A percentile compares a stretch with the other conserved stretches of the same genome.
phyloP scores from a whole-genome alignment of 1,140 invertebrate genomes.

The Macrobrachium rosenbergii region DNA sequence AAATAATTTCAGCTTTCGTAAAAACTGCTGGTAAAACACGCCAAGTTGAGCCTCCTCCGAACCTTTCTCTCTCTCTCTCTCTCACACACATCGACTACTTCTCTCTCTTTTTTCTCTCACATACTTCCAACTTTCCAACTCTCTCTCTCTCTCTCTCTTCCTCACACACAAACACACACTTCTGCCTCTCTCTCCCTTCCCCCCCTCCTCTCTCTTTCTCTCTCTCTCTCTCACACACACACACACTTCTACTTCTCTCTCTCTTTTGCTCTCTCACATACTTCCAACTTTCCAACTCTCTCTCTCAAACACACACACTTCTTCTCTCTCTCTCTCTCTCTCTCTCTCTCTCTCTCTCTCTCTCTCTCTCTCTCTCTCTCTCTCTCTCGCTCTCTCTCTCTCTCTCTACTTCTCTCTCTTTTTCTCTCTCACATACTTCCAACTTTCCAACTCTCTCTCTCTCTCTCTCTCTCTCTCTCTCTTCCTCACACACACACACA shows the following conservation, averaged over 20 bases:
- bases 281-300: background rate
- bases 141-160: conserved; percentile 1
- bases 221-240: background rate
- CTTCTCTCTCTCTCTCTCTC: background rate
- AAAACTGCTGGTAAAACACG: too few relatives aligned
- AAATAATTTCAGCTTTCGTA: too few relatives aligned
- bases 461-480: background rate
- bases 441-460: background rate
- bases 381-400: background rate
- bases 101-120: background rate
- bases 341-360: too few relatives aligned
- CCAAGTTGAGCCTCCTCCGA: too few relatives aligned
- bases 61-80: too few relatives aligned
- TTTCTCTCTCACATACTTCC: background rate
- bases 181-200: background rate
- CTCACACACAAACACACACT: background rate
- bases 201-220: background rate
- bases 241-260: background rate
- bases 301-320: background rate
- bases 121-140: too few relatives aligned
- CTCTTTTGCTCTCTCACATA: background rate
- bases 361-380: background rate
- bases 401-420: background rate
- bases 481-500: too few relatives aligned
- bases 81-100: too few relatives aligned